Percentiles rank a stretch among this genome's conserved stretches.
These are phyloP conservation scores for Falco berigora DNA, from an alignment of 2,797 vertebrate species.

Conservation along the genomic window DNA sequence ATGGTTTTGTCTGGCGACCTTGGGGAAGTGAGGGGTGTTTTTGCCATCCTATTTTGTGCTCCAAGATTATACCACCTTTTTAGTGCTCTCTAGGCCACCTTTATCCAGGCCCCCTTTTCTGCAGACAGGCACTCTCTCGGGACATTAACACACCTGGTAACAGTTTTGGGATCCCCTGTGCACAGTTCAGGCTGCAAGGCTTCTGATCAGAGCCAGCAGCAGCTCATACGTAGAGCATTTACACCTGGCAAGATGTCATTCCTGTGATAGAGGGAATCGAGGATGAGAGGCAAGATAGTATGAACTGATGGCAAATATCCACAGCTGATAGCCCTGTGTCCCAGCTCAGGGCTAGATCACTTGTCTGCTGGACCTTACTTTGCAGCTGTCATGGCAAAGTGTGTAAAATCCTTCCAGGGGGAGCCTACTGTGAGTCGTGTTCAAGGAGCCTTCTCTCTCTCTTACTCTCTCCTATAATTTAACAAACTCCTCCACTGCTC, in stretches of 20 bases:
- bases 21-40: neutral
- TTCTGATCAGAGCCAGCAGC: neutral
- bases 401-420: neutral
- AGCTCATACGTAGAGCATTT: accelerated
- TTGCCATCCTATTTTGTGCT: neutral
- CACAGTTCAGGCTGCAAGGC: neutral
- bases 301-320: neutral
- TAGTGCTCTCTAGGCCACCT: neutral
- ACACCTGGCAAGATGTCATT: neutral
- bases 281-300: neutral
- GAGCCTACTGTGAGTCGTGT: neutral
- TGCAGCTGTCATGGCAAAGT: neutral
- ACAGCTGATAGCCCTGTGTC: neutral
- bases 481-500: neutral
- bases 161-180: neutral
- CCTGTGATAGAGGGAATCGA: neutral
- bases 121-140: neutral
- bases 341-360: neutral
- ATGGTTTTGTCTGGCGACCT: neutral
- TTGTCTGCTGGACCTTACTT: neutral
- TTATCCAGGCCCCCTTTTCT: neutral
- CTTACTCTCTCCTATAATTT: neutral
- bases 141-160: neutral
- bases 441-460: neutral
- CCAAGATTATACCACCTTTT: neutral